These are phyloP conservation scores for Spilarctia lutea DNA, from an alignment of 2,888 invertebrate species.

Conservation along the genomic window DNA sequence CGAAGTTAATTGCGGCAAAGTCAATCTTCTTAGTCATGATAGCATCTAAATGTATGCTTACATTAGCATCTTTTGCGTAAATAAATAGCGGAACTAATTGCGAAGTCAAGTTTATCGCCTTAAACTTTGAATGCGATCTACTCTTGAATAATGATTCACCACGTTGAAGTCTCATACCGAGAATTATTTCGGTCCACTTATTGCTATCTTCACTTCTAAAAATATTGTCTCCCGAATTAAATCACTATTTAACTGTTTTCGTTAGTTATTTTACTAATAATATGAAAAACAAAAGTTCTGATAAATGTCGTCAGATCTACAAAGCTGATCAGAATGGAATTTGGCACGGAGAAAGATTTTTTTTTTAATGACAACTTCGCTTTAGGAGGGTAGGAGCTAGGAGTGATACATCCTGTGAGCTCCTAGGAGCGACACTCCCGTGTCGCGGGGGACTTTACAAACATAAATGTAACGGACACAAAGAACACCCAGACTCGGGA, in stretches of 20 bases:
- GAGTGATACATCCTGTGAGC: no score
- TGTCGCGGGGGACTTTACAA: no score
- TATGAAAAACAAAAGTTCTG: background rate
- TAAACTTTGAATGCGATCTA: conserved; percentile 19
- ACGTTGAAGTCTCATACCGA: background rate
- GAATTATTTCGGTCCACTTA: background rate
- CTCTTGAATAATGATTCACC: conserved; percentile 20
- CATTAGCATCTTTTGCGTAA: conserved; percentile 11
- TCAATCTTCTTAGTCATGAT: background rate
- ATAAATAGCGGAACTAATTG: conserved; percentile 22
- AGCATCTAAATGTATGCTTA: conserved; percentile 10
- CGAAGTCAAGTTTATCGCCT: conserved; percentile 4
- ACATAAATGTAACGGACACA: no score
- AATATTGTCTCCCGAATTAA: background rate
- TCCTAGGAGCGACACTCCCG: no score
- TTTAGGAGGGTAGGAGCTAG: no score
- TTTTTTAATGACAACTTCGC: no score
- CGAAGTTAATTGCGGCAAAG: background rate
- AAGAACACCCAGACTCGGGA: no score
- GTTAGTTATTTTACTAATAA: no score
- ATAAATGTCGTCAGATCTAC: background rate
- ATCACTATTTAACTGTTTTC: no score
- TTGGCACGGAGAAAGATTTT: background rate
- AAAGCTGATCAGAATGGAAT: no score
- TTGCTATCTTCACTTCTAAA: background rate